Evolutionary conservation across 1,140 invertebrate genomes (phyloP).

Genomic region (Drosophila micromelanica): DNA sequence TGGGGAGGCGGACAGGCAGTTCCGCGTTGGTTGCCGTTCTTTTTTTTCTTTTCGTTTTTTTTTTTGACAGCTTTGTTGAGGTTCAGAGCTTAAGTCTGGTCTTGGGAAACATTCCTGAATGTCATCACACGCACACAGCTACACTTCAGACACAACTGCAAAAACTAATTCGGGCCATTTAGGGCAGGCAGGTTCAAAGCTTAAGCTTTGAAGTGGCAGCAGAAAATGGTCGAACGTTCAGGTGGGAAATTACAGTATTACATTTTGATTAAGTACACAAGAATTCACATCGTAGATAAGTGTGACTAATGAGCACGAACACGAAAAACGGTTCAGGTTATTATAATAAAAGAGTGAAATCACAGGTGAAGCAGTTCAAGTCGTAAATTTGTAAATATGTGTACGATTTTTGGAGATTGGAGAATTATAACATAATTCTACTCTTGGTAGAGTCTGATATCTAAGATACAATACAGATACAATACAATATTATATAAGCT

Average conservation of each 20-base stretch:
- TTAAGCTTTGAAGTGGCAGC: slow-evolving; percentile 24
- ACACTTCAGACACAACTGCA: slow-evolving; percentile 13
- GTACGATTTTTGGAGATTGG: too few species aligned
- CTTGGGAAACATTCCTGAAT: slow-evolving; percentile 56
- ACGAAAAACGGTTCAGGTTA: background rate
- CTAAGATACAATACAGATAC: too few species aligned
- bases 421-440: too few species aligned
- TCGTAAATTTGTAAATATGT: too few species aligned
- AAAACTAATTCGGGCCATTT: slow-evolving; percentile 52
- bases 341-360: background rate
- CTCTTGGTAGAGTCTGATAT: too few species aligned
- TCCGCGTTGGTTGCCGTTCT: slow-evolving; percentile 44
- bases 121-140: slow-evolving; percentile 35
- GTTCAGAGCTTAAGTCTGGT: slow-evolving; percentile 32
- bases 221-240: slow-evolving; percentile 34
- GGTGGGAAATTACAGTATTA: slow-evolving; percentile 37
- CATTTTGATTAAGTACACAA: slow-evolving; percentile 41
- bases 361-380: background rate
- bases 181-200: slow-evolving; percentile 51
- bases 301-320: slow-evolving; percentile 14
- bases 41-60: slow-evolving; percentile 17
- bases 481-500: too few species aligned
- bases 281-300: slow-evolving; percentile 27
- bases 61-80: slow-evolving; percentile 59
- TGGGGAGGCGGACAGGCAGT: slow-evolving; percentile 16